Conservation (phyloP, 2,888 invertebrate genomes). For the Netelia fuscicornis region DNA sequence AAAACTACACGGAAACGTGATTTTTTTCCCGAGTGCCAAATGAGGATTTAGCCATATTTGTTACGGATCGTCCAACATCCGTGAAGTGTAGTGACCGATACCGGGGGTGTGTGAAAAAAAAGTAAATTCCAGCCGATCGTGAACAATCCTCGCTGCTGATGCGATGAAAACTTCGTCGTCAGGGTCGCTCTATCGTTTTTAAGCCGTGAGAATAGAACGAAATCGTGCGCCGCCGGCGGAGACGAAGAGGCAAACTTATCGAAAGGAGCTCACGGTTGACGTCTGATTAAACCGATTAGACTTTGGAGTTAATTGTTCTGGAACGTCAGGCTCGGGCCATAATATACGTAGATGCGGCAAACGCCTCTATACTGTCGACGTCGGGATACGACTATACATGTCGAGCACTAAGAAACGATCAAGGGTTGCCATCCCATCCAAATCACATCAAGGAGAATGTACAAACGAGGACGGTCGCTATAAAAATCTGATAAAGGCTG, state of each 20-base stretch:
- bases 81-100: constrained; percentile 57
- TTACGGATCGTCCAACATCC: constrained; percentile 22
- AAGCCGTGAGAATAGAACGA: constrained; percentile 2
- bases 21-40: constrained; percentile 1
- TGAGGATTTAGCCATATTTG: constrained; percentile 31
- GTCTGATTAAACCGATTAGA: constrained; percentile 82
- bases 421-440: constrained; percentile 41
- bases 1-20: background rate
- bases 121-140: background rate
- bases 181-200: constrained; percentile 9
- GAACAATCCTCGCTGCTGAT: constrained; percentile 17
- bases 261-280: constrained; percentile 74
- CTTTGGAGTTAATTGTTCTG: constrained; percentile 83
- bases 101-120: constrained; percentile 12
- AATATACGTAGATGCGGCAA: background rate
- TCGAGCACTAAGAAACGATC: constrained; percentile 38
- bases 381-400: background rate
- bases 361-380: background rate
- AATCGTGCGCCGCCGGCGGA: constrained; percentile 37
- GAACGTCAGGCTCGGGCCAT: constrained; percentile 75
- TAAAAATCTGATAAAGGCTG: constrained; percentile 48
- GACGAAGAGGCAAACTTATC: constrained; percentile 74
- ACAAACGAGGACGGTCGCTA: constrained; percentile 58
- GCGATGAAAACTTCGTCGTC: constrained; percentile 4
- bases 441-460: constrained; percentile 62